These are phyloP conservation scores for Macropis europaea DNA, from an alignment of 2,888 invertebrate genomes.

Conservation along the genomic window DNA sequence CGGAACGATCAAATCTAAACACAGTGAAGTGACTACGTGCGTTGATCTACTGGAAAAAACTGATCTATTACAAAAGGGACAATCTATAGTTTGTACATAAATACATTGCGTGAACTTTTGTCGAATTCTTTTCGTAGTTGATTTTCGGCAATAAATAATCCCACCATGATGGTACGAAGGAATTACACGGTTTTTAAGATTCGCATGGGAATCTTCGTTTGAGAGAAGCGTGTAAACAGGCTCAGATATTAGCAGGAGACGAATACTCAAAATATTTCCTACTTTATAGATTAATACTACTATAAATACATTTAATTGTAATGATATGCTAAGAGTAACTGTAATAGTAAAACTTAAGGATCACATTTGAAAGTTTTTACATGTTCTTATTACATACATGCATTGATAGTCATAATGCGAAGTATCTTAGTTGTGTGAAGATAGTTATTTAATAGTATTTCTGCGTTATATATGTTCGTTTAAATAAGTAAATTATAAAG, in stretches of 20 bases:
- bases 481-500: conserved; percentile 71
- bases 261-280: conserved; percentile 79
- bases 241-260: conserved; percentile 66
- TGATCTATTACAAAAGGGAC: conserved; percentile 68
- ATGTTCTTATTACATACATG: conserved; percentile 74
- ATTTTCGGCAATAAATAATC: conserved; percentile 70
- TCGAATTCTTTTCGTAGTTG: conserved; percentile 60
- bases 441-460: conserved; percentile 69
- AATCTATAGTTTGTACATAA: conserved; percentile 76
- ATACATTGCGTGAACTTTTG: conserved; percentile 63
- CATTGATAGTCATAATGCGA: conserved; percentile 69
- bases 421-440: conserved; percentile 61
- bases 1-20: conserved; percentile 63
- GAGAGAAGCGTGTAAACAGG: conserved; percentile 50
- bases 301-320: conserved; percentile 69
- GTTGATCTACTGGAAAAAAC: conserved; percentile 64
- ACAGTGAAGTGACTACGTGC: conserved; percentile 70
- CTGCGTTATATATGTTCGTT: conserved; percentile 69
- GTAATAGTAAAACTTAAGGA: conserved; percentile 67
- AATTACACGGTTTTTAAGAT: conserved; percentile 50
- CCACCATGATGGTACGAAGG: conserved; percentile 51
- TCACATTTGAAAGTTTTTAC: conserved; percentile 76
- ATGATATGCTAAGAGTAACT: conserved; percentile 68
- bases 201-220: conserved; percentile 43
- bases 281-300: conserved; percentile 75